Conservation (phyloP, 2,113 vertebrate genomes). For the Catharus bicknelli region DNA sequence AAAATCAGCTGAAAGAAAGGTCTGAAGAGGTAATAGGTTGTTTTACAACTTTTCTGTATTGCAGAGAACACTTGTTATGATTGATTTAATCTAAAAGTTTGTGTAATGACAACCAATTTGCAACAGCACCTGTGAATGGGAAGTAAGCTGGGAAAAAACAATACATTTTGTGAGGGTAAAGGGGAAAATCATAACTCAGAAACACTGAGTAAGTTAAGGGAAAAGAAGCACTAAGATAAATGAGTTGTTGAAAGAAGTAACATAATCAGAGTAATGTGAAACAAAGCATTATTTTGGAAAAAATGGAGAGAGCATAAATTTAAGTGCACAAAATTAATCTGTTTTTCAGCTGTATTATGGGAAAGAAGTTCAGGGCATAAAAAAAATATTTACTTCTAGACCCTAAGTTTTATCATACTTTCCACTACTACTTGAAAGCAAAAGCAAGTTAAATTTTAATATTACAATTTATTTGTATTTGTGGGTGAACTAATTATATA, state of each 20-base stretch:
- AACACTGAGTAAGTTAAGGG: not conserved
- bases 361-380: not conserved
- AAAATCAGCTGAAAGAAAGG: slow-evolving; percentile 81
- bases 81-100: not conserved
- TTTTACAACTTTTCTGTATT: not conserved
- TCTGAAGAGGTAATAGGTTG: slow-evolving; percentile 80
- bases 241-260: not conserved
- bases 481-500: not conserved
- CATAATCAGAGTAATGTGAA: not conserved
- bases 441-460: not conserved
- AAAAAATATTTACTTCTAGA: not conserved
- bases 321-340: not conserved
- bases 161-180: not conserved
- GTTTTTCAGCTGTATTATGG: not conserved
- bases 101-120: not conserved
- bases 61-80: not conserved
- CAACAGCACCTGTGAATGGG: not conserved
- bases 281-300: not conserved
- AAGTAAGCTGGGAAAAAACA: not conserved
- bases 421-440: not conserved
- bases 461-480: not conserved
- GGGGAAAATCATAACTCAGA: not conserved
- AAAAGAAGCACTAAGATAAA: not conserved
- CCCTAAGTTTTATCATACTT: not conserved
- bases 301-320: not conserved